Conservation (phyloP, 2,888 invertebrate genomes). For the Globia sparganii region DNA sequence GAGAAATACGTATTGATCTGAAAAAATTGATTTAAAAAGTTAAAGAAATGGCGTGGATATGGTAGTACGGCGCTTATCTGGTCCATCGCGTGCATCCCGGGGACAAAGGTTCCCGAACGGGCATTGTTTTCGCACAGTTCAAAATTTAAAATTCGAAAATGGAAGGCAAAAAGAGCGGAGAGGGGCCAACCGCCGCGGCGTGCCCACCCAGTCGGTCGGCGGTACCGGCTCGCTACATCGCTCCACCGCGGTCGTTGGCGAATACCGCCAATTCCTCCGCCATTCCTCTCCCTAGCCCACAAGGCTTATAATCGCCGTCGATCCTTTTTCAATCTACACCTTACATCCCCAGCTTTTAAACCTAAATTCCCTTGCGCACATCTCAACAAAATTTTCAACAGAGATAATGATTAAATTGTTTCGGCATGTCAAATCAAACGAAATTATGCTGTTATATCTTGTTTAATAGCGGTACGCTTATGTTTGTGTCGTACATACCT, state of each 20-base stretch:
- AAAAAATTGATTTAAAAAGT: neutral
- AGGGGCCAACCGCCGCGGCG: conserved; percentile 80
- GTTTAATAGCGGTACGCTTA: conserved; percentile 87
- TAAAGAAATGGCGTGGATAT: conserved; percentile 68
- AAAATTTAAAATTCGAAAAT: conserved; percentile 82
- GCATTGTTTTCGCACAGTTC: conserved; percentile 77
- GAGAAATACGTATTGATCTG: neutral
- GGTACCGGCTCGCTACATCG: conserved; percentile 81
- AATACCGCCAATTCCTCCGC: conserved; percentile 90
- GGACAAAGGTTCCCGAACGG: conserved; percentile 69
- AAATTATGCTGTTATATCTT: conserved; percentile 91
- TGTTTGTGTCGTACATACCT: conserved; percentile 83
- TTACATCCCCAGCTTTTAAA: conserved; percentile 67
- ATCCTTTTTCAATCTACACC: conserved; percentile 69
- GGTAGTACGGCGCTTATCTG: conserved; percentile 68
- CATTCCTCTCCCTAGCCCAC: conserved; percentile 78
- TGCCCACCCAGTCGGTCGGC: conserved; percentile 88
- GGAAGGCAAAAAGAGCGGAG: conserved; percentile 81
- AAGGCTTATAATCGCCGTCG: conserved; percentile 76
- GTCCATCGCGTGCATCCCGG: conserved; percentile 72
- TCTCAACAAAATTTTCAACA: conserved; percentile 80
- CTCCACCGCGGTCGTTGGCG: conserved; percentile 85
- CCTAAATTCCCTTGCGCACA: conserved; percentile 61
- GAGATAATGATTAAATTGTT: conserved; percentile 90
- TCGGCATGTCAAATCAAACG: conserved; percentile 90